Conservation (phyloP, 2,888 invertebrate genomes). For the Torymus texanus region DNA sequence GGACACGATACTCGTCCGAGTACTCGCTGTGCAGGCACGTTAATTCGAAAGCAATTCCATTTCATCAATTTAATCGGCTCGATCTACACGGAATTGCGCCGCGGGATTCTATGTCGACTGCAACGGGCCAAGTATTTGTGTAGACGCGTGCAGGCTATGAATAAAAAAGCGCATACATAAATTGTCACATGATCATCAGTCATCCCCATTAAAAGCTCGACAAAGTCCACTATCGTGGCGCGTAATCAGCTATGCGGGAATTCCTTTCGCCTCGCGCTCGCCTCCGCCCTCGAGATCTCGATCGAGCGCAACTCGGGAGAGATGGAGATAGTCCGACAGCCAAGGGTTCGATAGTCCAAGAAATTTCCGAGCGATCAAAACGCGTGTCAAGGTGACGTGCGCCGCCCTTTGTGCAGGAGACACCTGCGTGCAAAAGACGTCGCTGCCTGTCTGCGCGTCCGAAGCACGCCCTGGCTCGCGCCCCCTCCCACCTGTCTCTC, state of each 20-base stretch:
- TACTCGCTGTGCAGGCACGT: neutral
- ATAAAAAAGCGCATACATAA: conserved; percentile 19
- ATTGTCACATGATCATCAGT: conserved; percentile 45
- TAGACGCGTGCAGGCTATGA: neutral
- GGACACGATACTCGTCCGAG: neutral
- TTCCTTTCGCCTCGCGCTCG: conserved; percentile 1
- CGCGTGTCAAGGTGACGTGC: neutral
- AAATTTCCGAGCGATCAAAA: conserved; percentile 24
- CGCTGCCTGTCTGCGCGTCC: no score
- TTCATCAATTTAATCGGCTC: conserved; percentile 22
- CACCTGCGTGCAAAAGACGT: no score
- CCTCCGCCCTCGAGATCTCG: no score
- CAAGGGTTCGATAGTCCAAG: neutral
- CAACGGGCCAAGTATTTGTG: no score
- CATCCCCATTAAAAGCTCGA: conserved; percentile 38
- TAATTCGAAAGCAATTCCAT: conserved; percentile 21
- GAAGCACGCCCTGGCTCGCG: no score
- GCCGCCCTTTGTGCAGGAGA: no score
- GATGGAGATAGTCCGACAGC: no score
- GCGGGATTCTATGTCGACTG: neutral
- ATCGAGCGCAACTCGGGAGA: neutral
- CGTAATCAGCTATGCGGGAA: neutral
- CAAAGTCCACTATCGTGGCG: conserved; percentile 17
- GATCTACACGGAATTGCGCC: conserved; percentile 8
- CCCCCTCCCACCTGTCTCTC: no score